Conservation (phyloP, 2,888 invertebrate genomes). For the Drosophila infuscata region DNA sequence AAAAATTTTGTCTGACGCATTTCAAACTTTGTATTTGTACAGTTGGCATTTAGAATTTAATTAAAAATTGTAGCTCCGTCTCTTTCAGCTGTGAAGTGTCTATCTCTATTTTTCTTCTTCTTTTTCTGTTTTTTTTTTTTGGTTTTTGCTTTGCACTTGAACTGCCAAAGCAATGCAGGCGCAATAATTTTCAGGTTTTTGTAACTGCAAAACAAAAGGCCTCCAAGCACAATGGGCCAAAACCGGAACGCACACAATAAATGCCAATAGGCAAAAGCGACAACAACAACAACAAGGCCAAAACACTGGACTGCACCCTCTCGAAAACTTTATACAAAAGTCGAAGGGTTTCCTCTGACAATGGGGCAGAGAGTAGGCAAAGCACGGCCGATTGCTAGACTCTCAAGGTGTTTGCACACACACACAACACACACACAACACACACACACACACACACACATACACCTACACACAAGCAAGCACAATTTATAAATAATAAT, state of each 20-base stretch:
- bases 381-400: constrained; percentile 13
- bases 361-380: constrained; percentile 9
- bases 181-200: constrained; percentile 60
- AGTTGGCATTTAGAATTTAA: constrained; percentile 61
- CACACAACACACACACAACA: neutral
- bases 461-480: constrained; percentile 24
- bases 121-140: neutral
- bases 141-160: constrained; percentile 55
- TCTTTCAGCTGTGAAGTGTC: neutral
- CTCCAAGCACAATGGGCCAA: constrained; percentile 42
- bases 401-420: constrained; percentile 46
- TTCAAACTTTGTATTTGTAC: constrained; percentile 49
- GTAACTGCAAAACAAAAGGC: constrained; percentile 44
- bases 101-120: neutral
- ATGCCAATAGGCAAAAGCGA: constrained; percentile 52
- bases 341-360: constrained; percentile 58
- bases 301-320: constrained; percentile 21
- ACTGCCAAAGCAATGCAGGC: constrained; percentile 61
- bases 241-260: constrained; percentile 46
- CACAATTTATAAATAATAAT: constrained; percentile 78
- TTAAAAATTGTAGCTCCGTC: constrained; percentile 48
- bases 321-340: constrained; percentile 48
- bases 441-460: neutral
- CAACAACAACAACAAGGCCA: constrained; percentile 32
- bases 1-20: constrained; percentile 35